These are phyloP conservation scores for Rhodinocichla rosea DNA, from an alignment of 2,113 vertebrate genomes.

Conservation along the genomic window DNA sequence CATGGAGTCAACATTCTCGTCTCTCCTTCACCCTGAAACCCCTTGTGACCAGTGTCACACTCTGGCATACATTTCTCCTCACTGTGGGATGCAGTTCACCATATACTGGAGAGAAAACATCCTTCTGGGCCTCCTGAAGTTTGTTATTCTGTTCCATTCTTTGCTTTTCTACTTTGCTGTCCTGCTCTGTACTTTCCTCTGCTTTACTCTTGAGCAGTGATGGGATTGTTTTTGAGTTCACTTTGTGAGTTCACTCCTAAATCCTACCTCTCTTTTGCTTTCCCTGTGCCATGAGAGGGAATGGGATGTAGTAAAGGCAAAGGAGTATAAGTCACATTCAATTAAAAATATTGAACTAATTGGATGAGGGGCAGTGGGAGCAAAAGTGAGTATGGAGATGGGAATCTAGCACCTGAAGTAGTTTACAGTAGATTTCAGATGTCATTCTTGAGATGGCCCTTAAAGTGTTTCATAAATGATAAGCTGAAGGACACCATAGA, in stretches of 20 bases:
- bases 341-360: background rate
- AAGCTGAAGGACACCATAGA: background rate
- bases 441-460: background rate
- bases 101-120: background rate
- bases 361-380: accelerated
- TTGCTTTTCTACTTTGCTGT: background rate
- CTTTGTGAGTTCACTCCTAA: background rate
- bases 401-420: background rate
- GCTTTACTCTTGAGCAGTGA: background rate
- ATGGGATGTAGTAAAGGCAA: background rate
- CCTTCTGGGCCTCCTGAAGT: background rate
- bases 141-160: background rate
- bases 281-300: background rate
- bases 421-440: background rate
- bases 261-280: background rate
- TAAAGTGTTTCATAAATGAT: background rate
- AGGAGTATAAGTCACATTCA: background rate
- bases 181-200: background rate
- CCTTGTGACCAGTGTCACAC: too few relatives aligned
- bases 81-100: background rate
- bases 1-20: too few relatives aligned
- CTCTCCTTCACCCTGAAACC: too few relatives aligned
- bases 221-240: background rate
- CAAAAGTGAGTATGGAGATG: background rate
- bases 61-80: background rate